A percentile compares a stretch with the other conserved stretches of the same genome.
Evolutionary conservation across 2,888 invertebrate genomes (phyloP).

Genomic region (Cyclophora punctaria): DNA sequence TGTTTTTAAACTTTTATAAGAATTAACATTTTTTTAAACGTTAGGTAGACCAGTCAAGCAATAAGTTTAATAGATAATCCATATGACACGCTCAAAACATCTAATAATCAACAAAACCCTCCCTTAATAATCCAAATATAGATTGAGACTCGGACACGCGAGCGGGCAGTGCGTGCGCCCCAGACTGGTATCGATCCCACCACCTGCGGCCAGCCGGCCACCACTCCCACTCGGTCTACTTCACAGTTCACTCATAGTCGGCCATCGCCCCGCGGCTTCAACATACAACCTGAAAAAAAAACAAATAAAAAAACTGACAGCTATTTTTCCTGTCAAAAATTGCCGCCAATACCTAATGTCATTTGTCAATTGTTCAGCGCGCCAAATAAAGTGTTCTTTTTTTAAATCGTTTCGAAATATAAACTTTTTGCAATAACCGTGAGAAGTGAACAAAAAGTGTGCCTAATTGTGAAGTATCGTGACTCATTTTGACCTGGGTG

Average conservation of each 20-base stretch:
- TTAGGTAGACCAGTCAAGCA: too few relatives aligned
- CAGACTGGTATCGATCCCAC: slow-evolving; percentile 69
- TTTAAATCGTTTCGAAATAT: slow-evolving; percentile 16
- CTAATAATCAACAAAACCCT: slow-evolving; percentile 24
- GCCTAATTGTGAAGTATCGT: slow-evolving; percentile 43
- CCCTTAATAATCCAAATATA: slow-evolving; percentile 51
- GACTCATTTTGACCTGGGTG: slow-evolving; percentile 44
- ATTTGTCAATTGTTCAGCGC: slow-evolving; percentile 20
- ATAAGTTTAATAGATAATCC: too few relatives aligned
- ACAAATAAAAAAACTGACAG: slow-evolving; percentile 29
- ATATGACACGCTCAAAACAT: too few relatives aligned
- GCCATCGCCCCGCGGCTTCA: slow-evolving; percentile 62
- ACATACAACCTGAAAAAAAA: slow-evolving; percentile 33
- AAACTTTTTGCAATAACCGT: slow-evolving; percentile 25
- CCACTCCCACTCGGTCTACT: slow-evolving; percentile 60
- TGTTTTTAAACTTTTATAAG: too few relatives aligned
- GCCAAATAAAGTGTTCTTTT: slow-evolving; percentile 17
- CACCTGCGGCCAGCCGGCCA: slow-evolving; percentile 51
- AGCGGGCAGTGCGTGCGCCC: slow-evolving; percentile 71
- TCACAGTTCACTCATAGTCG: slow-evolving; percentile 47
- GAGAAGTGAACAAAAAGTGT: slow-evolving; percentile 28
- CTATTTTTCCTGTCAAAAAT: slow-evolving; percentile 21
- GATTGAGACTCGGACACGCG: slow-evolving; percentile 38
- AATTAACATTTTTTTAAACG: too few relatives aligned
- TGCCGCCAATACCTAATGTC: slow-evolving; percentile 13